Evolutionary conservation across 2,888 invertebrate species (phyloP).

Genomic region (Scotopteryx bipunctaria): DNA sequence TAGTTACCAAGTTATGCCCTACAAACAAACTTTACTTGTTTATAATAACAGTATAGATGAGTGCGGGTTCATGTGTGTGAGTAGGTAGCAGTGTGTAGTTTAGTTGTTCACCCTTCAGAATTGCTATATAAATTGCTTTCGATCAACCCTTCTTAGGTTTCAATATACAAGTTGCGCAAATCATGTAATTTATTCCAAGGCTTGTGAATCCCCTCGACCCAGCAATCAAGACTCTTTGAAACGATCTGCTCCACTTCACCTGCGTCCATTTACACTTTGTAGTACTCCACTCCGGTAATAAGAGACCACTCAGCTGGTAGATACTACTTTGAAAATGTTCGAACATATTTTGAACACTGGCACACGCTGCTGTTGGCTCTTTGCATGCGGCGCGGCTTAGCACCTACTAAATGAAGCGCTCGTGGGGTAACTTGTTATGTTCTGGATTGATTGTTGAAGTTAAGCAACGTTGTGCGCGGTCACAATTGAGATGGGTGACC

Average conservation of each 20-base stretch:
- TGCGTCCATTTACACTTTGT: conserved; percentile 27
- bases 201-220: conserved; percentile 30
- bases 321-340: background rate
- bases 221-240: conserved; percentile 32
- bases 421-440: no score
- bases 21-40: no score
- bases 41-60: no score
- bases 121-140: conserved; percentile 8
- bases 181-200: conserved; percentile 32
- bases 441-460: no score
- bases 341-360: no score
- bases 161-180: conserved; percentile 15
- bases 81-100: background rate
- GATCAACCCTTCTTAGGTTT: conserved; percentile 20
- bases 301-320: conserved; percentile 9
- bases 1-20: no score
- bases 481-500: no score
- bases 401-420: no score
- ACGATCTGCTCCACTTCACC: conserved; percentile 31
- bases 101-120: background rate
- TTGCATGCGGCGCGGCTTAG: no score
- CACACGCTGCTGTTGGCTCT: no score
- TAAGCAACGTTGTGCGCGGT: no score
- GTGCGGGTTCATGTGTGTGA: no score
- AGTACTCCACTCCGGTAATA: conserved; percentile 10